Base-by-base conservation (phyloP, 1,140 invertebrate species). In the Scaptomyza hsui region DNA sequence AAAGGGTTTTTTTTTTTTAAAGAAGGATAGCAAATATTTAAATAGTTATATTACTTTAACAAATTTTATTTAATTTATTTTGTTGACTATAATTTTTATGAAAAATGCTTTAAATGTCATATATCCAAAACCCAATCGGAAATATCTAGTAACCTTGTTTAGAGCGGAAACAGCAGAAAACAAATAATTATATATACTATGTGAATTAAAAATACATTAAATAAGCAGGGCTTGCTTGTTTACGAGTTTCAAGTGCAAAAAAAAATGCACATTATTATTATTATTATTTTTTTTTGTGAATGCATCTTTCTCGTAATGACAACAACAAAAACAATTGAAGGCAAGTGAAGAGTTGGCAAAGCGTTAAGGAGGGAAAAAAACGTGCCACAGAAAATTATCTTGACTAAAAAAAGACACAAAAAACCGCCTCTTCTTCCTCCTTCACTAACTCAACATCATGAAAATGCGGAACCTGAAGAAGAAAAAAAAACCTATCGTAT, bases 261-360 rank as follows among this genome's bases (percentile, higher is more conserved):
- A 53, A 39, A 19, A 16, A 12, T 53, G 35, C 9, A 13, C 0
- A 32, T 29, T 10, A 19, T 7, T 15, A 32, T 29, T 10, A 19
- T 7, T 15, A 37, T 37, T 15, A 18, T 53, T 53, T 53, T 18
- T 35, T 18, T 32, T 35, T 16, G 39, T 6, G 15, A 29, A 16
- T 26, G 15, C 29, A 51, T 35, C 9, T 32, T 32, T 32, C 10
- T 37, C 29, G 15, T n/a, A 32, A 49, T 49, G 7, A 21, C 62
- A 57, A 21, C n/a, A 24, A 4, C 0, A 24, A 24, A 41, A 13
- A 24, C 42, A 59, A 35, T 44, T 26, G n/a, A 15, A 59, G 44
- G 16, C 45, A 13, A 55, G 32, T 53, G 56, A 45, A 68, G 41
- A 68, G 26, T 18, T 57, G 24, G 24, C 21, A 53, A 52, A 57